These are phyloP conservation scores for Caranx melampygus DNA, from an alignment of 2,113 vertebrate species.

Conservation along the genomic window DNA sequence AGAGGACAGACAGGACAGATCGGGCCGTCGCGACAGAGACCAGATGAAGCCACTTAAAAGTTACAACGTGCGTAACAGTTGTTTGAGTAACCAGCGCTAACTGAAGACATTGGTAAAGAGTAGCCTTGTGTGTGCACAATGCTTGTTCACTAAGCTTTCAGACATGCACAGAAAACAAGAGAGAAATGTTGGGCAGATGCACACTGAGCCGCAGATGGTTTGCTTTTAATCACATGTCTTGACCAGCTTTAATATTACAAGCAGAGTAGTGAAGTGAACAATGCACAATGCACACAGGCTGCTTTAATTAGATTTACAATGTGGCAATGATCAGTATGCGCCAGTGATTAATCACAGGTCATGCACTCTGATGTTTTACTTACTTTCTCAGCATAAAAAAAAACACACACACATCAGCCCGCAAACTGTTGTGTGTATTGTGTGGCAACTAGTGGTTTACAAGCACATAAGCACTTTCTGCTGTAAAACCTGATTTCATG, in stretches of 20 bases:
- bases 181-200: constrained; percentile 13
- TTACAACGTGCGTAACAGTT: constrained; percentile 17
- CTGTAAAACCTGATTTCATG: not conserved
- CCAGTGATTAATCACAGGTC: not conserved
- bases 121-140: constrained; percentile 14
- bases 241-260: constrained; percentile 14
- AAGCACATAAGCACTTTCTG: not conserved
- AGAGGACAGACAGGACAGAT: not conserved
- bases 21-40: not conserved
- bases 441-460: not conserved
- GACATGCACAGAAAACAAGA: constrained; percentile 7
- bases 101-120: constrained; percentile 37
- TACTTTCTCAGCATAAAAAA: not conserved
- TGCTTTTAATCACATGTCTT: constrained; percentile 17
- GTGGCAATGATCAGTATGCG: not conserved
- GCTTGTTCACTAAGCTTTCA: constrained; percentile 6
- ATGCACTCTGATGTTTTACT: not conserved
- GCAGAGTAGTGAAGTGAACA: not conserved
- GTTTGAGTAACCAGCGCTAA: constrained; percentile 19
- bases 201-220: constrained; percentile 9
- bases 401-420: not conserved
- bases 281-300: not conserved
- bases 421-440: not conserved
- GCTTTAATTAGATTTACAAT: constrained; percentile 19
- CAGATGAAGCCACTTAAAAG: constrained; percentile 30